Evolutionary conservation across 2,888 invertebrate genomes (phyloP).

Genomic region (Harpalus rufipes): DNA sequence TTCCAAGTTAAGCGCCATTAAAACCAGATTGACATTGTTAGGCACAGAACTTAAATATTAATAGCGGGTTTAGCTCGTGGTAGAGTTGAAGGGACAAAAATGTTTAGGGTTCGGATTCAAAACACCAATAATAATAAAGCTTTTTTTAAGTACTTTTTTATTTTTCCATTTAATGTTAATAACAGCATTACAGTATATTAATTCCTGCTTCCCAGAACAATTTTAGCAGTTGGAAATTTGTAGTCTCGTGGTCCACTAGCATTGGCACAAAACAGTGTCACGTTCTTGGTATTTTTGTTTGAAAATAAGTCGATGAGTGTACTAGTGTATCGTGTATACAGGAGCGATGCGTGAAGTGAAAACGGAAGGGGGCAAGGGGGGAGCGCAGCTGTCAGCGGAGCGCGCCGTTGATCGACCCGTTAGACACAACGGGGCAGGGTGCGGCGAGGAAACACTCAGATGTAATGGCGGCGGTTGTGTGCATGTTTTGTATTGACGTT

Average conservation of each 20-base stretch:
- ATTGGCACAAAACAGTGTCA: conserved; percentile 26
- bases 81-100: too few species aligned
- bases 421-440: conserved; percentile 3
- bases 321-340: too few species aligned
- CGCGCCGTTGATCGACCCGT: conserved; percentile 54
- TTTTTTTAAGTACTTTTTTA: too few species aligned
- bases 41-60: too few species aligned
- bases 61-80: too few species aligned
- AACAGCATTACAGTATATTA: conserved; percentile 4
- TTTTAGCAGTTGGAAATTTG: neutral
- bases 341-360: neutral
- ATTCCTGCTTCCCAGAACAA: neutral
- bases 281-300: conserved; percentile 33
- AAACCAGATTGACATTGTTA: too few species aligned
- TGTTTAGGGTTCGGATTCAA: too few species aligned
- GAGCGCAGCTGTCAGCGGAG: conserved; percentile 38
- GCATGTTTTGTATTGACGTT: conserved; percentile 67
- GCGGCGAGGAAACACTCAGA: conserved; percentile 51
- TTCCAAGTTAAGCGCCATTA: too few species aligned
- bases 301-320: conserved; percentile 37
- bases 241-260: conserved; percentile 18
- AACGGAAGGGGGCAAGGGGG: neutral
- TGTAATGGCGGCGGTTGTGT: conserved; percentile 69
- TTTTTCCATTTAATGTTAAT: too few species aligned
- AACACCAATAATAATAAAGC: too few species aligned